Conservation (phyloP, 1,140 invertebrate genomes). For the Psilanteris sp. region DNA sequence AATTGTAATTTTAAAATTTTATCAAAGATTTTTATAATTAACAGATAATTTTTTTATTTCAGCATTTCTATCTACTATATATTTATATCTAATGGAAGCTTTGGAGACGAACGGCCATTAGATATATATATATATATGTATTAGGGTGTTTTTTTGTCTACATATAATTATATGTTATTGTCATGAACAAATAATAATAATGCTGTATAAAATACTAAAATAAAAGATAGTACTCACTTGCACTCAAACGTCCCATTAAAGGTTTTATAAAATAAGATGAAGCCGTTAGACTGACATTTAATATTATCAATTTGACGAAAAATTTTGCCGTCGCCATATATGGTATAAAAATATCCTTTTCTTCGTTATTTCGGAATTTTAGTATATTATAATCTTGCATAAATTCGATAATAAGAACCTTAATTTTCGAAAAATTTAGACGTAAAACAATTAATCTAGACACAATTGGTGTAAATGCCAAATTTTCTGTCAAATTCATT, state of each 20-base stretch:
- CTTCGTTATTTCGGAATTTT: slow-evolving; percentile 63
- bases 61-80: no score
- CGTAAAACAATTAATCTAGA: slow-evolving; percentile 65
- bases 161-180: no score
- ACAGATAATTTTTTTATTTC: no score
- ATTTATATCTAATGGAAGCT: no score
- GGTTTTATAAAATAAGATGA: slow-evolving; percentile 70
- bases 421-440: slow-evolving; percentile 59
- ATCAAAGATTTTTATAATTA: no score
- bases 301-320: slow-evolving; percentile 66
- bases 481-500: slow-evolving; percentile 73
- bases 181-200: no score
- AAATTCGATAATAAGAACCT: slow-evolving; percentile 62
- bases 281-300: slow-evolving; percentile 67
- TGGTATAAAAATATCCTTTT: slow-evolving; percentile 57
- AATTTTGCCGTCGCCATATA: slow-evolving; percentile 67
- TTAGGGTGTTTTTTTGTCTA: no score
- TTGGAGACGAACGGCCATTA: no score
- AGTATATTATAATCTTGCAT: slow-evolving; percentile 64
- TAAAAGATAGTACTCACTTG: slow-evolving; percentile 36
- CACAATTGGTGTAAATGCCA: slow-evolving; percentile 70
- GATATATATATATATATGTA: no score
- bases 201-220: no score
- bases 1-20: no score
- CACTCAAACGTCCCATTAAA: slow-evolving; percentile 52